Conservation (phyloP, 2,797 vertebrate genomes). For the Melanotaenia parkinsoni region DNA sequence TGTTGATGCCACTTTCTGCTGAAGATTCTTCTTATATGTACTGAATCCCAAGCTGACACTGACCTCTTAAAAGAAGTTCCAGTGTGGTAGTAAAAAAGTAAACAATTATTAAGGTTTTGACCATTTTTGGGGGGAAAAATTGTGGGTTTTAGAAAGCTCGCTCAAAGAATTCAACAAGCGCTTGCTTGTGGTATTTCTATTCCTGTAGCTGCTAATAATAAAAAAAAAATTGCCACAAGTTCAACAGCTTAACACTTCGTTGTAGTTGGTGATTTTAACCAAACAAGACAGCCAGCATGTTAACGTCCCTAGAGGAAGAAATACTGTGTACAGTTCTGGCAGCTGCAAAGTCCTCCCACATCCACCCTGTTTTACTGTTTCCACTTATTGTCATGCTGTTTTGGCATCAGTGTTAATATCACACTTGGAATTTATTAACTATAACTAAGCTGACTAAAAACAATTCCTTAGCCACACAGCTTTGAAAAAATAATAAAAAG, state of each 20-base stretch:
- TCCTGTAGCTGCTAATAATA: neutral
- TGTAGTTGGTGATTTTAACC: neutral
- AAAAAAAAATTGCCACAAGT: neutral
- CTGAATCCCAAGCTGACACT: no score
- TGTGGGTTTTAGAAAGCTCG: neutral
- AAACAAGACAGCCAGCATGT: neutral
- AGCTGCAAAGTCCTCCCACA: neutral
- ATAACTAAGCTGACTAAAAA: no score
- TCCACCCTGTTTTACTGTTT: neutral
- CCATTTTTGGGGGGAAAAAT: neutral
- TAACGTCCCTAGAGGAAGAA: neutral
- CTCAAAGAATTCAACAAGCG: neutral
- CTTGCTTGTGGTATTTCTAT: neutral
- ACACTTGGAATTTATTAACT: neutral
- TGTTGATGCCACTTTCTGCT: no score
- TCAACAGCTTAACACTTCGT: neutral
- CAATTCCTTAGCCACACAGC: slow-evolving; percentile 26
- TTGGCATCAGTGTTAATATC: neutral
- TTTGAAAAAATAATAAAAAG: neutral
- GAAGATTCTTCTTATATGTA: no score
- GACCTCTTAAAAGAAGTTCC: neutral
- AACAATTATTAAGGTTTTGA: neutral
- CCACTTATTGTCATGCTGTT: neutral
- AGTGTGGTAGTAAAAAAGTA: neutral
- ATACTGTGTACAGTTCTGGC: neutral